phyloP scores from a whole-genome alignment of 2,888 invertebrate genomes.

The Folsomia manolachei region DNA sequence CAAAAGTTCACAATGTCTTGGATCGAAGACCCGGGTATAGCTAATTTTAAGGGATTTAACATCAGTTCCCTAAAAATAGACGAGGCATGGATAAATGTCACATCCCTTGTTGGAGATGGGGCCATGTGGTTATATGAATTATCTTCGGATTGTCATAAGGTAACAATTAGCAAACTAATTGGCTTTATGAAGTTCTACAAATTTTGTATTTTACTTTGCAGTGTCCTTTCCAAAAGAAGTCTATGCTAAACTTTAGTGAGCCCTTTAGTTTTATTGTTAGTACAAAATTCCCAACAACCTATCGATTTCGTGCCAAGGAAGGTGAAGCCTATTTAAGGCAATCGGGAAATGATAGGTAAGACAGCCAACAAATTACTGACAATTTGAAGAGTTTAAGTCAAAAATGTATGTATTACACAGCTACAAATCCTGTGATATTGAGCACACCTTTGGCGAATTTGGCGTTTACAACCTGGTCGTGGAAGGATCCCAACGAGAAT shows the following conservation, averaged over 20 bases:
- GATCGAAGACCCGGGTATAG: constrained; percentile 56
- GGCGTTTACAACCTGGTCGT: constrained; percentile 47
- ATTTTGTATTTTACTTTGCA: constrained; percentile 18
- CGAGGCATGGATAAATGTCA: constrained; percentile 63
- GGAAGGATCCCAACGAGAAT: constrained; percentile 55
- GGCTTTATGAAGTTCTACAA: no score
- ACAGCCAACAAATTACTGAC: not conserved
- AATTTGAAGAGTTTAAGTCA: not conserved
- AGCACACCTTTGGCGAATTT: constrained; percentile 49
- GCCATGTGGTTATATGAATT: constrained; percentile 64
- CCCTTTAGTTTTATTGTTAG: constrained; percentile 29
- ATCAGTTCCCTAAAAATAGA: constrained; percentile 64
- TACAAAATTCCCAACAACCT: constrained; percentile 41
- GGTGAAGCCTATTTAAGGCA: constrained; percentile 29
- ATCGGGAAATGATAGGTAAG: constrained; percentile 41
- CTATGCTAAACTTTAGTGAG: constrained; percentile 26
- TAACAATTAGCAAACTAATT: constrained; percentile 56
- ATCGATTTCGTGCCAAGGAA: constrained; percentile 44
- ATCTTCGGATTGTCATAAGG: constrained; percentile 69
- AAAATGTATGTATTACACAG: constrained; percentile 18
- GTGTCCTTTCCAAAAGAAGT: constrained; percentile 41
- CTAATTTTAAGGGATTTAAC: constrained; percentile 55
- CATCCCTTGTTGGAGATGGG: constrained; percentile 51
- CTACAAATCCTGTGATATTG: constrained; percentile 41
- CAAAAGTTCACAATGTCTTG: constrained; percentile 44